Base-by-base conservation (phyloP, 2,113 vertebrate genomes). In the Microtus pennsylvanicus region DNA sequence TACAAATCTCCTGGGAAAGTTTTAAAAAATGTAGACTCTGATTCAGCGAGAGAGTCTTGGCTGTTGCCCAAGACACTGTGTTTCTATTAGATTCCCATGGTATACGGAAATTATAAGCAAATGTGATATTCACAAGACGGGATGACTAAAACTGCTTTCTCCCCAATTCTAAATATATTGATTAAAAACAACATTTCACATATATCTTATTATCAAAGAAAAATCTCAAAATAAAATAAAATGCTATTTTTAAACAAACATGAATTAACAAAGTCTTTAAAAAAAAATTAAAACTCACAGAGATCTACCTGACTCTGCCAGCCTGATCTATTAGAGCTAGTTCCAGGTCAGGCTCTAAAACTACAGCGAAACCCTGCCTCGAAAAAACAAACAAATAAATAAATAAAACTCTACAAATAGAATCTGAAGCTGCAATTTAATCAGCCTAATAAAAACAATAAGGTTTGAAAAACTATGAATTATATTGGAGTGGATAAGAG, bases 1-100 rank as follows among this genome's bases (percentile, higher is more conserved):
- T 89, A 94, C 89, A 95, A 72, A 95, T 93, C 78, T 90, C 87
- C 87, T 72, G 67, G 47, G 74, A 78, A 87, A 69, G 19, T 45
- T 91, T 90, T 94, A n/a, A 92, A 87, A 83, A 96, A 89, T 94
- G n/a, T 35, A 93, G 83, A 65, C 78, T 89, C 83, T 91, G 77
- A 91, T 82, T 93, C 50, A 72, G 1, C 12, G 70, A 67, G 3
- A 28, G 69, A 55, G 12, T 96, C 81, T 95, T 42, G 52, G 4
- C 22, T 50, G 19, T 65, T n/a, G 3, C 30, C 47, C 42, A 70
- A 81, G 14, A 82, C 4, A 9, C 6, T 75, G 33, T 12, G n/a
- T 96, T 96, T 91, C 81, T 76, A 80, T 47, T 61, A 63, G 38
- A 95, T 0, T 52, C n/a, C 61, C 67, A 70, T 21, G 45, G 83